These are phyloP conservation scores for Euplagia quadripunctaria DNA, from an alignment of 2,888 invertebrate genomes.

Conservation along the genomic window DNA sequence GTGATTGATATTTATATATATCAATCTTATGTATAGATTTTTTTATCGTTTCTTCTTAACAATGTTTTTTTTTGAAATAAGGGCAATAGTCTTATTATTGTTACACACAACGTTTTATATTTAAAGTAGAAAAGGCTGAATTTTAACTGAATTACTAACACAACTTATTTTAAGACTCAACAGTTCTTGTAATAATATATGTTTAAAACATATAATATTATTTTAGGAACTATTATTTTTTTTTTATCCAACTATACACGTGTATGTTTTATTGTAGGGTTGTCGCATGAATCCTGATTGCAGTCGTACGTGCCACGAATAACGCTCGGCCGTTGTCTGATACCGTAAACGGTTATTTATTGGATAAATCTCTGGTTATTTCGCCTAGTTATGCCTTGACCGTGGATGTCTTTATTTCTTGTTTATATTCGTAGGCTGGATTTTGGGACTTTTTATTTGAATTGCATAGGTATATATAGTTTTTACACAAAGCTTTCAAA, in stretches of 20 bases:
- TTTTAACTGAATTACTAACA: not conserved
- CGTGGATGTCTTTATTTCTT: slow-evolving; percentile 25
- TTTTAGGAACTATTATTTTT: not conserved
- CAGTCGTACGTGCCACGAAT: slow-evolving; percentile 54
- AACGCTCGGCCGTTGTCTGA: slow-evolving; percentile 44
- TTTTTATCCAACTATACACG: slow-evolving; percentile 13
- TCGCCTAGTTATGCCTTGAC: slow-evolving; percentile 43
- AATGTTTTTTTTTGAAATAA: no score
- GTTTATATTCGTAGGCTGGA: slow-evolving; percentile 14
- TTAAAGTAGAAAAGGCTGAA: not conserved
- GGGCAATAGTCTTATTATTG: no score
- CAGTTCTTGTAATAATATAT: no score
- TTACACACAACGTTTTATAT: no score
- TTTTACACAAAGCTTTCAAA: not conserved
- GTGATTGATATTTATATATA: no score
- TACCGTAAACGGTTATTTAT: slow-evolving; percentile 58
- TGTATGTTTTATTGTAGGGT: slow-evolving; percentile 34
- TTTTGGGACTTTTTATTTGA: not conserved
- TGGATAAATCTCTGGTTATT: slow-evolving; percentile 56
- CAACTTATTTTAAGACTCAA: not conserved
- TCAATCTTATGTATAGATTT: no score
- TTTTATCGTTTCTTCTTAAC: no score
- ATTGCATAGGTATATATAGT: not conserved
- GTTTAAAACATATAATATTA: not conserved
- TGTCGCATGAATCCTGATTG: slow-evolving; percentile 58